phyloP scores from a whole-genome alignment of 2,888 invertebrate species.

The Notodonta ziczac region DNA sequence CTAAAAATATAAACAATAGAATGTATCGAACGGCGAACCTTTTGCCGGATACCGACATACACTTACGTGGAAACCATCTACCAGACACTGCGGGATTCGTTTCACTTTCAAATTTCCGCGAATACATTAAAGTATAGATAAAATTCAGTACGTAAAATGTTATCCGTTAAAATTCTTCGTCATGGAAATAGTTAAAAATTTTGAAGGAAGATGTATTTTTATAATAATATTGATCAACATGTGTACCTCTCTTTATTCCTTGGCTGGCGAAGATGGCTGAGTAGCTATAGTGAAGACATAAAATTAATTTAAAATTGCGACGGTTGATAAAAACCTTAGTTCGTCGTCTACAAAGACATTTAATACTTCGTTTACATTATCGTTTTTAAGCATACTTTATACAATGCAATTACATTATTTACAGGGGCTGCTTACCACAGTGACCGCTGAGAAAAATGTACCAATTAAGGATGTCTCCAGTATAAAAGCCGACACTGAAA shows the following conservation, averaged over 20 bases:
- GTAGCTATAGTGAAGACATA: too few species aligned
- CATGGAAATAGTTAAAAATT: too few species aligned
- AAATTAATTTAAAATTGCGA: too few species aligned
- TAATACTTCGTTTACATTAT: too few species aligned
- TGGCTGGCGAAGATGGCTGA: too few species aligned
- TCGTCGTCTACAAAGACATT: too few species aligned
- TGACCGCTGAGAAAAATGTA: background rate
- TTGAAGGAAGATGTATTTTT: too few species aligned
- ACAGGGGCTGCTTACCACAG: background rate
- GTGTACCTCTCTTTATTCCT: too few species aligned
- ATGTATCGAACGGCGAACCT: constrained; percentile 1
- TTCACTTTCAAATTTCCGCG: constrained; percentile 2
- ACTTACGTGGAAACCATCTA: constrained; percentile 1
- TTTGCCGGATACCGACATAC: background rate
- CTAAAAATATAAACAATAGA: constrained; percentile 5
- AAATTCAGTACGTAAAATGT: background rate
- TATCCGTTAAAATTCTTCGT: background rate
- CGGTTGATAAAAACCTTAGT: background rate
- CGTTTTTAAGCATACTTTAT: too few species aligned
- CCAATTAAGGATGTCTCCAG: background rate
- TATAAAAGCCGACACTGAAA: background rate
- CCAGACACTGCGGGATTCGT: background rate
- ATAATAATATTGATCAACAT: too few species aligned
- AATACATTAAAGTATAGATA: background rate
- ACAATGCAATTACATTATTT: background rate